Conservation (phyloP, 2,797 vertebrate species). For the Mus minutoides region DNA sequence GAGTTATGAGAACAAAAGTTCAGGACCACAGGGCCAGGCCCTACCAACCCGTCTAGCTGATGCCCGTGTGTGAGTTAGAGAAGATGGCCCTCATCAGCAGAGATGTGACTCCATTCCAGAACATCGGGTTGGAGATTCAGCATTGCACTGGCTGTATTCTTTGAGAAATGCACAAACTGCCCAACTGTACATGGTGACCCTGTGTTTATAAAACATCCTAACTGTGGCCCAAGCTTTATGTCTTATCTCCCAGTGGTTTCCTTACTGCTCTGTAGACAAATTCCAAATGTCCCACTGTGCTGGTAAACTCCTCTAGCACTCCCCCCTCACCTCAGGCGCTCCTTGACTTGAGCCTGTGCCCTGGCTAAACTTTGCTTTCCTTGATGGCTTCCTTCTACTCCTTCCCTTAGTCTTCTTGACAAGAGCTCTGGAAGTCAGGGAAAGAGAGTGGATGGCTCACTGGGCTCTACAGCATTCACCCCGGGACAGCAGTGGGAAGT, state of each 20-base stretch:
- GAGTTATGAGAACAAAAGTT: background rate
- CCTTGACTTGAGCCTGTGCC: background rate
- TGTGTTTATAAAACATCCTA: background rate
- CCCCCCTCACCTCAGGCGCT: background rate
- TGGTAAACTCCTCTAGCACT: background rate
- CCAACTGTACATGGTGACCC: no score
- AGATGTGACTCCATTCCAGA: fast-evolving
- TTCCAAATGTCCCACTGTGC: background rate
- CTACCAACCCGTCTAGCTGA: background rate
- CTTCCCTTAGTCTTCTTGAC: background rate
- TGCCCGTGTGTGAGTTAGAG: background rate
- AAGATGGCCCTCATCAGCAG: background rate
- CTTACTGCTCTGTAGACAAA: background rate
- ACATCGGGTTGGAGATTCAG: background rate
- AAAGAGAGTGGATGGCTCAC: background rate
- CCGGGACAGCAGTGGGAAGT: fast-evolving
- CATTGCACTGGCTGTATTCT: background rate
- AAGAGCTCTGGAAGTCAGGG: background rate
- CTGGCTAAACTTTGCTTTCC: background rate
- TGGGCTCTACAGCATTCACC: background rate
- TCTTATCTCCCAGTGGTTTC: background rate
- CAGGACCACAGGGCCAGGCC: background rate
- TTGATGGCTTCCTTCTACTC: background rate
- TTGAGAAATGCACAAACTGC: background rate
- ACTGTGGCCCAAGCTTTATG: no score